Conservation (phyloP, 2,113 vertebrate genomes). For the Rhagologus leucostigma region DNA sequence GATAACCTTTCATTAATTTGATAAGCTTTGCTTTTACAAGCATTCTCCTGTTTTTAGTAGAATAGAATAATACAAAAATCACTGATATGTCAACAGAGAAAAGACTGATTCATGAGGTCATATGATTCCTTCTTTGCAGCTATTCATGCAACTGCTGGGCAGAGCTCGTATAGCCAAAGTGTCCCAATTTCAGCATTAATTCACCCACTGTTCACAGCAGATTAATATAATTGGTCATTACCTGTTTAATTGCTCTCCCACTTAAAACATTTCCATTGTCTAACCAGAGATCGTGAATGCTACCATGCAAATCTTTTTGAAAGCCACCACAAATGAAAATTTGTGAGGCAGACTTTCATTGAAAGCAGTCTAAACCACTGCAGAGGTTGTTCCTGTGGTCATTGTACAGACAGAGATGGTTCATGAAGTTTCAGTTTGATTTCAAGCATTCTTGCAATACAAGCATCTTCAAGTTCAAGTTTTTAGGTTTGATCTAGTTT, state of each 20-base stretch:
- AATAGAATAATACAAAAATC: conserved; percentile 24
- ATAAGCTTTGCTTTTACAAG: conserved; percentile 24
- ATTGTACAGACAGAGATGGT: neutral
- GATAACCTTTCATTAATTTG: neutral
- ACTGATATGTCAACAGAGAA: conserved; percentile 1
- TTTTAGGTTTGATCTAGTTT: neutral
- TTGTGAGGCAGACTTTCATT: neutral
- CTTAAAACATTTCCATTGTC: neutral
- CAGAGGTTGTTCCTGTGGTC: neutral
- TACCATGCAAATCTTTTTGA: neutral
- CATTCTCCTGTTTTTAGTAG: neutral
- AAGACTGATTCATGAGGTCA: neutral
- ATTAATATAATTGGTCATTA: neutral
- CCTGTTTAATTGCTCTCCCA: neutral
- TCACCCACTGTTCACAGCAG: neutral
- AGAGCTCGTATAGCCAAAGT: neutral
- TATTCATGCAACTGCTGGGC: neutral
- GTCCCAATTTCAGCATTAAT: neutral
- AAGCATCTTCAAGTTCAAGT: neutral
- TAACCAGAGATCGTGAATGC: neutral
- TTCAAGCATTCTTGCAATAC: neutral
- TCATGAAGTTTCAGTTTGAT: neutral
- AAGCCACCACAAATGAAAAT: neutral
- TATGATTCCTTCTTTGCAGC: neutral
- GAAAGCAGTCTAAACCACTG: neutral